Evolutionary conservation across 2,888 invertebrate genomes (phyloP).

Genomic region (Cataglyphis rosenhaueri): DNA sequence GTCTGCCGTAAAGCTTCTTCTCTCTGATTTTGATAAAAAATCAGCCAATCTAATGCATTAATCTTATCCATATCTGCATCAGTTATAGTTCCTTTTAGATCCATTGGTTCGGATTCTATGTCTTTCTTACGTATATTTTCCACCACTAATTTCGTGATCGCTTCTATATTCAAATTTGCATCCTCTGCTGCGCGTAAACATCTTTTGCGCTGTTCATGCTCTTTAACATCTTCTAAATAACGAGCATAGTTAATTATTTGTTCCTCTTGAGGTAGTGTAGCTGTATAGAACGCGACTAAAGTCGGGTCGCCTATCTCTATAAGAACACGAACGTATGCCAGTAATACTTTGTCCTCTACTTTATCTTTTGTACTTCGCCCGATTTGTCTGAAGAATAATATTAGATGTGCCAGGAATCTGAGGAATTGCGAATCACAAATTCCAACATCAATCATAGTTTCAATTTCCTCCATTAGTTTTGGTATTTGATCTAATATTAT

Average conservation of each 20-base stretch:
- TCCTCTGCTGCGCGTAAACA: slow-evolving; percentile 91
- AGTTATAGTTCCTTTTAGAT: slow-evolving; percentile 87
- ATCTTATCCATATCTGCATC: slow-evolving; percentile 91
- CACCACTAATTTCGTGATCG: slow-evolving; percentile 94
- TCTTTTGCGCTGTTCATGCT: slow-evolving; percentile 88
- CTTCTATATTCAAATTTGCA: slow-evolving; percentile 93
- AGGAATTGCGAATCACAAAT: slow-evolving; percentile 88
- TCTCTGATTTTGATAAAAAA: slow-evolving; percentile 91
- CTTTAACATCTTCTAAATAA: slow-evolving; percentile 89
- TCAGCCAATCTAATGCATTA: slow-evolving; percentile 94
- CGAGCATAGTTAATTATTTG: slow-evolving; percentile 88
- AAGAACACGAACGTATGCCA: slow-evolving; percentile 90
- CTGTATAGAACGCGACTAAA: slow-evolving; percentile 94
- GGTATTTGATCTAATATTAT: slow-evolving; percentile 94
- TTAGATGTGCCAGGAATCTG: slow-evolving; percentile 94
- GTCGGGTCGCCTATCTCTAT: slow-evolving; percentile 91
- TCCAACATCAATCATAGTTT: slow-evolving; percentile 88
- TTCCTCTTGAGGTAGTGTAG: slow-evolving; percentile 90
- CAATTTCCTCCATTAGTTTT: slow-evolving; percentile 90
- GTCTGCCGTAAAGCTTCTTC: slow-evolving; percentile 94
- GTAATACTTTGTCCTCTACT: slow-evolving; percentile 91
- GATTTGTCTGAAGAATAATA: slow-evolving; percentile 93
- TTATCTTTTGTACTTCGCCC: slow-evolving; percentile 91
- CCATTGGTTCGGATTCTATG: slow-evolving; percentile 74
- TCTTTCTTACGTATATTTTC: slow-evolving; percentile 89